Conservation (phyloP, 1,140 invertebrate species). For the Euwallacea similis region DNA sequence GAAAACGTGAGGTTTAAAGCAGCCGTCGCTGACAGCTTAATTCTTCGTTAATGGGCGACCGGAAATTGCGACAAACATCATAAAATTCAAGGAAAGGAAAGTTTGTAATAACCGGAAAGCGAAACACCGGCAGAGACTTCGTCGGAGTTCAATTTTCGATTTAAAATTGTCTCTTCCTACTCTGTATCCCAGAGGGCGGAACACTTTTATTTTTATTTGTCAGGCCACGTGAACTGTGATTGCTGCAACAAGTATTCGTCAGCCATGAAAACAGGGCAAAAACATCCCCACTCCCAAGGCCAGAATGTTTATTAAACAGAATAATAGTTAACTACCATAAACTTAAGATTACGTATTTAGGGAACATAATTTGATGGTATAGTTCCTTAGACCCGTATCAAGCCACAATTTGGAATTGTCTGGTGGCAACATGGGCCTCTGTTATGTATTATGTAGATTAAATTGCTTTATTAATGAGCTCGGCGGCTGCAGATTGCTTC, state of each 20-base stretch:
- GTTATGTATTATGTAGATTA: slow-evolving; percentile 38
- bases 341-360: slow-evolving; percentile 6
- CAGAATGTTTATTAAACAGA: slow-evolving; percentile 4
- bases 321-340: neutral
- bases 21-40: slow-evolving; percentile 3
- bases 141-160: slow-evolving; percentile 21
- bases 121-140: slow-evolving; percentile 22
- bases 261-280: too few species aligned
- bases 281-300: too few species aligned
- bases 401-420: slow-evolving; percentile 26
- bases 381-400: slow-evolving; percentile 21
- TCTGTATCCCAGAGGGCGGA: neutral
- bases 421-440: slow-evolving; percentile 14
- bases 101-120: slow-evolving; percentile 24
- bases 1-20: too few species aligned
- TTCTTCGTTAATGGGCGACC: slow-evolving; percentile 12
- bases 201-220: slow-evolving; percentile 12
- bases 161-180: slow-evolving; percentile 23
- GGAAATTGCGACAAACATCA: slow-evolving; percentile 22
- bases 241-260: too few species aligned
- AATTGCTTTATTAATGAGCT: slow-evolving; percentile 36
- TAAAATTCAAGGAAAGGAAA: slow-evolving; percentile 21
- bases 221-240: neutral
- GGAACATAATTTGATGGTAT: slow-evolving; percentile 1
- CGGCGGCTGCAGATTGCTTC: slow-evolving; percentile 34